These are phyloP conservation scores for Heterotilapia buettikoferi DNA, from an alignment of 2,113 vertebrate species.

Conservation along the genomic window DNA sequence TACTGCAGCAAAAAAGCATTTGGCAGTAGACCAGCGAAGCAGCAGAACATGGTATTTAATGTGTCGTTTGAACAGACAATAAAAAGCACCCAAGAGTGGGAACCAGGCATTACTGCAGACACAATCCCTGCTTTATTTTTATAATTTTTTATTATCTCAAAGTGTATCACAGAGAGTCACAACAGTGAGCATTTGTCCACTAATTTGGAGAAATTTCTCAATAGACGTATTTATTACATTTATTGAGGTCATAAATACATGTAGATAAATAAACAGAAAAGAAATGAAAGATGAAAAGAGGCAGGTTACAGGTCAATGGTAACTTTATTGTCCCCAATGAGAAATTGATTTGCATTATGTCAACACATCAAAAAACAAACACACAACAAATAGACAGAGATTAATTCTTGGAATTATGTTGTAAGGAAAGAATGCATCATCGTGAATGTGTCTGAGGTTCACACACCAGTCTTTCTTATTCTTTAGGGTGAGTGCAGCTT, in stretches of 20 bases:
- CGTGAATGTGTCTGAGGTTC: fast-evolving
- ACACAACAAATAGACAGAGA: background rate
- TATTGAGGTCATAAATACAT: background rate
- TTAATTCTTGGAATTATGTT: background rate
- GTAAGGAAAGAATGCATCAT: background rate
- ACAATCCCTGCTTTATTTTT: background rate
- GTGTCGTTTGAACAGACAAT: background rate
- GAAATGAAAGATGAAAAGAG: background rate
- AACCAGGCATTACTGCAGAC: background rate
- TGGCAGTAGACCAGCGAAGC: background rate
- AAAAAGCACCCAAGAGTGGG: background rate
- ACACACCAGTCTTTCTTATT: background rate
- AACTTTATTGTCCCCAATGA: background rate
- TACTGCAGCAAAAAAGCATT: background rate
- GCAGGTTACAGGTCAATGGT: background rate
- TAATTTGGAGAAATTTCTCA: background rate
- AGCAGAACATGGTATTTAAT: background rate
- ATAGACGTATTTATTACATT: background rate
- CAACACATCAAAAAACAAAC: no score
- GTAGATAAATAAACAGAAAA: background rate
- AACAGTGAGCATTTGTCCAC: background rate
- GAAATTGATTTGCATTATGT: no score
- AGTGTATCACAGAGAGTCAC: background rate
- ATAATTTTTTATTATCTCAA: background rate
- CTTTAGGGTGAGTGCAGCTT: background rate